Evolutionary conservation across 2,113 vertebrate genomes (phyloP), one percentile per base, ranked within the genome.

Genomic region (Coturnix japonica): DNA sequence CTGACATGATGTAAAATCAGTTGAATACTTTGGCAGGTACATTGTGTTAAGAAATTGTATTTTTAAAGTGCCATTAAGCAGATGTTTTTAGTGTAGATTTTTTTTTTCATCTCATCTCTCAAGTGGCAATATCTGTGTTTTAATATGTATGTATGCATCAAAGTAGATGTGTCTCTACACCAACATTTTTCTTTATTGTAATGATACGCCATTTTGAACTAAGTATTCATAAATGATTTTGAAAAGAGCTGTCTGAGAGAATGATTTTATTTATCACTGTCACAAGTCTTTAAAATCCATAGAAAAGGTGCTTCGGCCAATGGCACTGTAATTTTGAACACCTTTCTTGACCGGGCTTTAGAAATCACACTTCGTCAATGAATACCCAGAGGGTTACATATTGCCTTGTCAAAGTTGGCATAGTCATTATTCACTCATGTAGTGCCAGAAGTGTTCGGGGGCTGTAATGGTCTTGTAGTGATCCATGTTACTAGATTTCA

Each of bases 1-100:
- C 75, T 94, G 93, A 89, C 95, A 87, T 90, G 57, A 37, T 46
- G 84, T 88, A 95, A 96, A 92, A 77, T 67, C 46, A 31, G 13
- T 84, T 23, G 61, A 87, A 85, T 47, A 11, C 23, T 49, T 65
- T 88, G 83, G 61, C 66, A 80, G 74, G 60, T 81, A 88, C 67
- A 64, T 47, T 78, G 54, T 53, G 75, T 67, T 89, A 89, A 67
- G 64, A 79, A 57, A 28, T 18, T 19, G 8, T 95, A 94, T 85
- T 95, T 96, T 96, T 82, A 84, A 95, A 91, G 46, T 69, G 47
- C 56, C 22, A 70, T 82, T 78, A 85, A 43, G 30, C 1, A 1
- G 47, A 78, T 79, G 39, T 73, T 80, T 54, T 73, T 69, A 85
- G 85, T 61, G 35, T 75, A 72, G 35, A 35, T 63, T 85, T 90